phyloP scores from a whole-genome alignment of 2,797 vertebrate species.

The Muscicapa comitata region DNA sequence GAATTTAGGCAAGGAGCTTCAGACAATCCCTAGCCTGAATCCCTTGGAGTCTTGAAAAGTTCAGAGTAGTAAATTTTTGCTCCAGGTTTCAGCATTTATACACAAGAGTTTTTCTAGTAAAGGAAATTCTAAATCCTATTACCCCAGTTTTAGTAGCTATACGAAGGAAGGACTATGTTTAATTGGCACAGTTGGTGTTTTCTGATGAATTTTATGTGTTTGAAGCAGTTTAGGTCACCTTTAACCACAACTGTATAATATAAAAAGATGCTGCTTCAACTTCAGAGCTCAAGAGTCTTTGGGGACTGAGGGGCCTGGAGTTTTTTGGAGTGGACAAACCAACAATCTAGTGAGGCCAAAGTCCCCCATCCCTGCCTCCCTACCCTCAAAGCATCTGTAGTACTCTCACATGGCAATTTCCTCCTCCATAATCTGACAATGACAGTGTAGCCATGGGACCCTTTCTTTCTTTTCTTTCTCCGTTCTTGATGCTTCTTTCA shows the following conservation, averaged over 20 bases:
- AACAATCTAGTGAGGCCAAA: background rate
- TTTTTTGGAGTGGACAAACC: background rate
- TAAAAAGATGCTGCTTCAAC: conserved; percentile 70
- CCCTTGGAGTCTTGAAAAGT: background rate
- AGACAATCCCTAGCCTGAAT: background rate
- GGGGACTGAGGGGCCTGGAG: background rate
- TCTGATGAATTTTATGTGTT: background rate
- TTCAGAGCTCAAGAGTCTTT: conserved; percentile 68
- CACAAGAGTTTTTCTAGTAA: background rate
- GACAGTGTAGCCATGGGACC: background rate
- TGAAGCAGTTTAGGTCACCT: conserved; percentile 45
- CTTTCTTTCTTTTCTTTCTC: background rate
- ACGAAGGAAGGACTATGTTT: background rate
- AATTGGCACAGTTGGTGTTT: background rate
- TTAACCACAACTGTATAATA: conserved; percentile 67
- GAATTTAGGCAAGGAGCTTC: background rate
- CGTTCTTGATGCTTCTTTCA: conserved; percentile 38
- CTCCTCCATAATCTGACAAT: conserved; percentile 34
- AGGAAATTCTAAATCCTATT: background rate
- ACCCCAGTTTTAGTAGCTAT: background rate
- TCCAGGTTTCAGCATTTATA: background rate
- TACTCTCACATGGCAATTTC: conserved; percentile 37
- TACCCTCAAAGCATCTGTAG: conserved; percentile 30
- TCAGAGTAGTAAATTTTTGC: background rate
- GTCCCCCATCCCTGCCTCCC: background rate